Conservation (phyloP, 2,797 vertebrate species). For the Mormyrus hasselquistii region DNA sequence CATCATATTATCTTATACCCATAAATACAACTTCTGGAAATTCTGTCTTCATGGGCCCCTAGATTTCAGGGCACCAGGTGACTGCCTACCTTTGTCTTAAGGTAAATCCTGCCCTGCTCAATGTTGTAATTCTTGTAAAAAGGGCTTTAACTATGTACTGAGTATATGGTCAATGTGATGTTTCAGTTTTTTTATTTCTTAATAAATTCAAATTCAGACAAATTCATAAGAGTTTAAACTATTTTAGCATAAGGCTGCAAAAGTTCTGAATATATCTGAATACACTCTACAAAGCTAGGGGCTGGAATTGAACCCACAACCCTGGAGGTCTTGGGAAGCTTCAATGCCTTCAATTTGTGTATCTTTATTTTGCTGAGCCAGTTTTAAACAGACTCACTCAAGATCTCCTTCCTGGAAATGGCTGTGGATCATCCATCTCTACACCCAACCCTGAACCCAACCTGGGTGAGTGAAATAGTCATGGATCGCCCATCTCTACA, state of each 20-base stretch:
- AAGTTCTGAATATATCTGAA: background rate
- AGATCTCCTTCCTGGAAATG: too few relatives aligned
- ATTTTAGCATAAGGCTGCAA: background rate
- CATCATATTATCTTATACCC: too few relatives aligned
- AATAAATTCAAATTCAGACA: background rate
- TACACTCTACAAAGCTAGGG: background rate
- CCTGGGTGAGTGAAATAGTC: too few relatives aligned
- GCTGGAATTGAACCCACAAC: too few relatives aligned
- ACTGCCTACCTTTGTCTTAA: background rate
- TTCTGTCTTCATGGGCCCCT: background rate
- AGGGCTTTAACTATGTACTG: background rate
- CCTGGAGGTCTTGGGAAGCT: too few relatives aligned
- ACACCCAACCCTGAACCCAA: too few relatives aligned
- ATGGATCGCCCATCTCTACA: too few relatives aligned
- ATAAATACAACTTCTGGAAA: background rate
- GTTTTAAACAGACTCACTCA: too few relatives aligned
- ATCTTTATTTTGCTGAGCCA: too few relatives aligned
- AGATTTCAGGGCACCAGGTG: background rate
- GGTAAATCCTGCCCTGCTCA: background rate
- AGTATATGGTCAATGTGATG: background rate
- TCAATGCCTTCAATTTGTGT: too few relatives aligned
- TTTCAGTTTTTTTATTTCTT: background rate
- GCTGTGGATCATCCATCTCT: too few relatives aligned
- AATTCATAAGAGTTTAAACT: background rate
- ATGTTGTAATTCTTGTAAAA: background rate